Conservation (phyloP, 1,140 invertebrate species). For the Aphaenogaster ashmeadi region DNA sequence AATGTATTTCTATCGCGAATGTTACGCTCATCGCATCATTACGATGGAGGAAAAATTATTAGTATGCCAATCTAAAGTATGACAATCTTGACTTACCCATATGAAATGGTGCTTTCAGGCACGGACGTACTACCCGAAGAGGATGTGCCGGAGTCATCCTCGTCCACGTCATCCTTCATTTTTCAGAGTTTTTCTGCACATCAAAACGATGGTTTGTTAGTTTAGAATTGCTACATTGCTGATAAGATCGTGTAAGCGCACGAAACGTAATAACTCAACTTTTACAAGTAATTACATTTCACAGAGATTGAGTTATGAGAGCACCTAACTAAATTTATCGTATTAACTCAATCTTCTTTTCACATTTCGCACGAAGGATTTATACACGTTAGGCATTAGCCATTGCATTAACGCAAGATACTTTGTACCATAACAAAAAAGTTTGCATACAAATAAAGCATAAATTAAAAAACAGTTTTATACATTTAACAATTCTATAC, state of each 20-base stretch:
- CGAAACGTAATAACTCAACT: slow-evolving; percentile 17
- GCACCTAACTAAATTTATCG: neutral
- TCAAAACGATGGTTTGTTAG: slow-evolving; percentile 10
- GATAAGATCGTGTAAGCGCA: slow-evolving; percentile 10
- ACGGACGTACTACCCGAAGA: slow-evolving; percentile 71
- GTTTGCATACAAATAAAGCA: neutral
- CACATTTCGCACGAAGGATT: neutral
- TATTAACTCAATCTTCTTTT: slow-evolving; percentile 21
- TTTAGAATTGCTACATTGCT: slow-evolving; percentile 1
- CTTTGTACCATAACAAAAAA: slow-evolving; percentile 17
- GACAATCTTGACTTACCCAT: slow-evolving; percentile 72
- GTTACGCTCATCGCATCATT: neutral
- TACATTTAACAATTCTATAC: neutral
- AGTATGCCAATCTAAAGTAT: neutral
- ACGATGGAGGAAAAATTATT: neutral
- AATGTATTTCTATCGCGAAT: neutral
- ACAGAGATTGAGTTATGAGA: slow-evolving; percentile 23
- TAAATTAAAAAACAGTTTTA: neutral
- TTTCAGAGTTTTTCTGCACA: slow-evolving; percentile 65
- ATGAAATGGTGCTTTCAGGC: slow-evolving; percentile 70
- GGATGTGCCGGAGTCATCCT: slow-evolving; percentile 79
- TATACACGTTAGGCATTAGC: neutral
- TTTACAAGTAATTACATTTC: slow-evolving; percentile 31
- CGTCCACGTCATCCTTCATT: slow-evolving; percentile 85
- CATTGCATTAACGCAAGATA: slow-evolving; percentile 1